Evolutionary conservation across 2,888 invertebrate genomes (phyloP), one percentile per base, ranked within the genome.

Genomic region (Sinohyriopsis cumingii): DNA sequence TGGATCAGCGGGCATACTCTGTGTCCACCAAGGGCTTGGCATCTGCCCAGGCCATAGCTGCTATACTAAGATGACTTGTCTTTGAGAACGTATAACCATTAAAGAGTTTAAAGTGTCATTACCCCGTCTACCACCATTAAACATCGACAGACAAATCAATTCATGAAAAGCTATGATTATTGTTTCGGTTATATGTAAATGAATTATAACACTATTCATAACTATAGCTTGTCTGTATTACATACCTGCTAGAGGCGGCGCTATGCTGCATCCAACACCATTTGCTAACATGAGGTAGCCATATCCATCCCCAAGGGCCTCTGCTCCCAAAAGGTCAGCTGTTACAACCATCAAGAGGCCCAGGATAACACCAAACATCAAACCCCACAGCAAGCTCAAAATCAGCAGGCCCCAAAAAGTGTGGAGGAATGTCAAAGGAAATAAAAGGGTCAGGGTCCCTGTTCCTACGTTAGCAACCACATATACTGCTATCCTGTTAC

Each of bases 231-330:
- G 45, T 45, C 12, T 12, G 15, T 45, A 24, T 24, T 33, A 69
- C 74, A 56, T 71, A 83, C 83, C 82, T 72, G 80, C 74, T 5
- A 80, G 9, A 15, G 78, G 73, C 25, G 82, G 82, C 28, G 82
- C 82, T 22, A 71, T 33, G 22, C 82, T 79, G 60, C 74, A 72
- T 24, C 84, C 84, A 22, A 83, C 57, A 5, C 84, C 84, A 78
- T 83, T 83, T 61, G 81, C 69, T 55, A 83, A 65, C 80, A 83
- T 80, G 7, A 84, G 68, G 68, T 81, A 83, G 6, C 84, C 83
- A n/a, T 80, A 69, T 12, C 79, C 84, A 67, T 79, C 75, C 9
- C 78, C 77, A 19, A 84, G 69, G 45, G 72, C 76, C 59, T 77
- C 66, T 9, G 72, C 61, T 19, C 81, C 82, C 53, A 83, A 66